A percentile compares a stretch with the other conserved stretches of the same genome.
These are phyloP conservation scores for Calliscelio sp. DNA, from an alignment of 2,888 invertebrate species.

Conservation along the genomic window DNA sequence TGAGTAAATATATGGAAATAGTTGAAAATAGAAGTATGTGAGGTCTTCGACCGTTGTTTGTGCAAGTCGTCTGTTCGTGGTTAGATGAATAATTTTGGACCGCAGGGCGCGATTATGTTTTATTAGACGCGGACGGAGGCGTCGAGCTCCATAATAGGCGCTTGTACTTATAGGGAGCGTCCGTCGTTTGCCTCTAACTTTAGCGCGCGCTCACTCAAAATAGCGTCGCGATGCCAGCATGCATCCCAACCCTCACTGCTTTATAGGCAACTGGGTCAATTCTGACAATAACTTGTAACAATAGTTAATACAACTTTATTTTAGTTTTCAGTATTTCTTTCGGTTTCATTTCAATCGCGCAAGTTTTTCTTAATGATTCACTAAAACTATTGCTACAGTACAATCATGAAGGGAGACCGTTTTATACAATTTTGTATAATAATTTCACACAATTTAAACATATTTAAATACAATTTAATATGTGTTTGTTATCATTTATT, in stretches of 20 bases:
- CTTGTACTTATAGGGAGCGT: constrained; percentile 86
- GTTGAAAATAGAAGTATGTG: constrained; percentile 53
- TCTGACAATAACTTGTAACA: constrained; percentile 75
- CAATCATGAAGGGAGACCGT: too few relatives aligned
- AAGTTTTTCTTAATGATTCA: too few relatives aligned
- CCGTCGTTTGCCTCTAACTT: constrained; percentile 84
- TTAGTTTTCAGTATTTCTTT: too few relatives aligned
- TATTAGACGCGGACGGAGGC: constrained; percentile 74
- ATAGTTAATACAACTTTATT: constrained; percentile 11
- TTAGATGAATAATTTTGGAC: constrained; percentile 83
- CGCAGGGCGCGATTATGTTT: constrained; percentile 76
- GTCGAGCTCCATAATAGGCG: constrained; percentile 82
- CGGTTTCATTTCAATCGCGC: too few relatives aligned
- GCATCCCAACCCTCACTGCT: constrained; percentile 78
- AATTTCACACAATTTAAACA: too few relatives aligned
- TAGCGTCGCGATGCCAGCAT: constrained; percentile 80
- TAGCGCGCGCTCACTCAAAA: constrained; percentile 82
- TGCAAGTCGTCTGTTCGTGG: constrained; percentile 58
- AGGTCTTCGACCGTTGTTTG: constrained; percentile 81
- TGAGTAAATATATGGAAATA: constrained; percentile 59
- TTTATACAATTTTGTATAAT: too few relatives aligned
- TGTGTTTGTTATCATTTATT: too few relatives aligned
- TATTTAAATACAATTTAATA: too few relatives aligned
- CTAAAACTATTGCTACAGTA: too few relatives aligned
- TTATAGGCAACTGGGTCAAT: constrained; percentile 85